Conservation (phyloP, 2,113 vertebrate species). For the Perca schrenkii region DNA sequence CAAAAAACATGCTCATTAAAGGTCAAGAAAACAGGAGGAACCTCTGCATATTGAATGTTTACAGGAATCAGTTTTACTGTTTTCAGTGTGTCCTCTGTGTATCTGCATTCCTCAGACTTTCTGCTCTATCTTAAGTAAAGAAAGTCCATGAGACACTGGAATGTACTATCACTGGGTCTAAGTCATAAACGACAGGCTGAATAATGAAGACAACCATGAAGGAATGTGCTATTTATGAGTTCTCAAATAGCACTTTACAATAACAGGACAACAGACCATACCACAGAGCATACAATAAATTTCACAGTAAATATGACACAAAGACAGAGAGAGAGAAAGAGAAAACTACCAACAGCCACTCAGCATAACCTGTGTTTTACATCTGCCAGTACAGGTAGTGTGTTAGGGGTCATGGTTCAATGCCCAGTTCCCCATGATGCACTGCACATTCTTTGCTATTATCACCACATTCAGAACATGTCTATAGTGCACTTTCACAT, state of each 20-base stretch:
- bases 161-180: not conserved
- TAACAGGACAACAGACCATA: not conserved
- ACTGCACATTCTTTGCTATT: slow-evolving; percentile 1
- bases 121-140: slow-evolving; percentile 12
- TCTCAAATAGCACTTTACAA: not conserved
- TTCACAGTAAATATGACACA: not conserved
- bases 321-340: not conserved
- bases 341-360: too few relatives aligned
- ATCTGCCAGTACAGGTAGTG: slow-evolving; percentile 16
- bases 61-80: not conserved
- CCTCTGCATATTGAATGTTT: slow-evolving; percentile 16
- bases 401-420: not conserved
- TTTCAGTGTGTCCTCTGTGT: not conserved
- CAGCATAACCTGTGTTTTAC: not conserved
- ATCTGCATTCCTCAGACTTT: slow-evolving; percentile 17
- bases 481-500: not conserved
- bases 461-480: not conserved
- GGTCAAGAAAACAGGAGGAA: not conserved
- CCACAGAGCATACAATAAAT: not conserved
- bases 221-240: not conserved
- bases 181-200: not conserved
- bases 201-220: not conserved
- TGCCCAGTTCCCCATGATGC: not conserved
- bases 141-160: not conserved
- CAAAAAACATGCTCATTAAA: not conserved